Conservation (phyloP, 2,113 vertebrate species). For the Tursiops truncatus region DNA sequence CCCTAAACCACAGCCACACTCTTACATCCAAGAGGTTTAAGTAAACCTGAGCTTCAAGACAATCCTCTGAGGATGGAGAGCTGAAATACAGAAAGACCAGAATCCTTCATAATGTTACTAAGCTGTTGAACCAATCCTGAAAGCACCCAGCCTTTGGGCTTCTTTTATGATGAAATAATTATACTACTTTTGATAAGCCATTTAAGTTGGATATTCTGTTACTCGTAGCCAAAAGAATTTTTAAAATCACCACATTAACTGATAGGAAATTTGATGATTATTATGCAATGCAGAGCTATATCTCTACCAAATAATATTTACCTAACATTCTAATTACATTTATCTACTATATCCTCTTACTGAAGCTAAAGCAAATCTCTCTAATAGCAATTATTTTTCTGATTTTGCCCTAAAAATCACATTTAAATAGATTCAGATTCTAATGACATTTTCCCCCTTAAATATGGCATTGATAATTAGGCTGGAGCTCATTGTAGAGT, state of each 20-base stretch:
- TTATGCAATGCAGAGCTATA: background rate
- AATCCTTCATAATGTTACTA: background rate
- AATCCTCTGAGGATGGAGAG: background rate
- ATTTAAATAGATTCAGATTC: background rate
- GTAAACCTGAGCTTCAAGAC: background rate
- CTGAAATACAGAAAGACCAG: background rate
- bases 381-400: background rate
- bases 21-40: background rate
- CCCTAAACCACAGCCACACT: background rate
- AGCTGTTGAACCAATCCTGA: background rate
- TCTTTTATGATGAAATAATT: background rate
- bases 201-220: background rate
- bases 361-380: background rate
- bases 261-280: background rate
- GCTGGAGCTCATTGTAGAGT: background rate
- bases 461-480: background rate
- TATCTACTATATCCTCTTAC: background rate
- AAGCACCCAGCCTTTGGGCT: background rate
- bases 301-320: conserved; percentile 17
- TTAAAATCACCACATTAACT: background rate
- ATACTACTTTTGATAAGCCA: background rate
- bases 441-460: background rate
- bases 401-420: background rate
- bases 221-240: background rate
- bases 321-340: background rate